Conservation (phyloP, 2,888 invertebrate species). For the Reticulitermes lucifugus region DNA sequence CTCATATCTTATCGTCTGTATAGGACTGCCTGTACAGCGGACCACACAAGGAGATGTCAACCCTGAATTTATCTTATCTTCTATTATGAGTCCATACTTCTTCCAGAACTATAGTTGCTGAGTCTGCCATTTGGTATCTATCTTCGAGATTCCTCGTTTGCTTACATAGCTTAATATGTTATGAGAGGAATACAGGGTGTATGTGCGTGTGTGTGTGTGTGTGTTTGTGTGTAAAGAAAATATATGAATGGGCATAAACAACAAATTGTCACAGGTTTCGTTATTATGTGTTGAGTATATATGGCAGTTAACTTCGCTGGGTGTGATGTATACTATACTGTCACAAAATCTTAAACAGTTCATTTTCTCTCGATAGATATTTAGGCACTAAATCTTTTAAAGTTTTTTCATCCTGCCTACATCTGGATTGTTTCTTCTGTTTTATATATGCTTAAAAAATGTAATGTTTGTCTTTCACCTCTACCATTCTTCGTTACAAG, state of each 20-base stretch:
- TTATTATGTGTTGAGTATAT: conserved; percentile 5
- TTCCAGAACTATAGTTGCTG: not conserved
- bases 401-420: no score
- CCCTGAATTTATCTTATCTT: not conserved
- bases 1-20: no score
- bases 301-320: not conserved
- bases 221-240: not conserved
- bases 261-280: not conserved
- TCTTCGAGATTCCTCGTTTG: not conserved
- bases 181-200: not conserved
- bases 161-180: no score
- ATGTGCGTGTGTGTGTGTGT: no score
- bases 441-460: no score
- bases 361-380: not conserved
- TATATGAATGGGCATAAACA: conserved; percentile 11
- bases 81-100: not conserved
- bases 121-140: not conserved
- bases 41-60: conserved; percentile 5
- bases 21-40: not conserved
- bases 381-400: no score
- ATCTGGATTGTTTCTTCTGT: no score
- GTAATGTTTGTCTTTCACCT: no score
- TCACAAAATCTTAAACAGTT: not conserved
- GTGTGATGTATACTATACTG: not conserved
- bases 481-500: no score